Evolutionary conservation across 2,797 vertebrate species (phyloP).

Genomic region (Picus viridis): DNA sequence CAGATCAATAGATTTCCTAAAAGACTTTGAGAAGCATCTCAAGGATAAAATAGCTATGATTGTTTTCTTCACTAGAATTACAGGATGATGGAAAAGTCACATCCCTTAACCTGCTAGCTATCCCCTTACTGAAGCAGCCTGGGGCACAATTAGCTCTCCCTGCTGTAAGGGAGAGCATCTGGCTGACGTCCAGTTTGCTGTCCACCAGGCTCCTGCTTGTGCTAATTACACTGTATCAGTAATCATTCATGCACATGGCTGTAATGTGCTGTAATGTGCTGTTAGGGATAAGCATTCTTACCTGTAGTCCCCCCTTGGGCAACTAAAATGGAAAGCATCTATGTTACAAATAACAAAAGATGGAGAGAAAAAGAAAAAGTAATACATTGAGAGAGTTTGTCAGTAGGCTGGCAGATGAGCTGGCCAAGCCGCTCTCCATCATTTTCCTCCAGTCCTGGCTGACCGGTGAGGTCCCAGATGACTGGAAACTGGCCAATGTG

Average conservation of each 20-base stretch:
- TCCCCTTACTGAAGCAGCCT: neutral
- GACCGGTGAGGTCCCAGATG: too few relatives aligned
- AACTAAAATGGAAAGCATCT: constrained; percentile 52
- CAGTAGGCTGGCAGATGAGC: too few relatives aligned
- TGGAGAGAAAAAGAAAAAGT: neutral
- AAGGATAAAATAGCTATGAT: neutral
- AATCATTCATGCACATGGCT: fast-evolving
- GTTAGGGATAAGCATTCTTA: neutral
- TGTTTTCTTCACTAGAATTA: neutral
- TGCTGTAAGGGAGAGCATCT: neutral
- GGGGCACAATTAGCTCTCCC: neutral
- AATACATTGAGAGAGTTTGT: neutral
- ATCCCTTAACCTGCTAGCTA: neutral
- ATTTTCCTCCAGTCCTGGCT: too few relatives aligned
- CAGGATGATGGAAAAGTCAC: neutral
- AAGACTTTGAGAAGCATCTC: neutral
- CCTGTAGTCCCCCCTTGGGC: neutral
- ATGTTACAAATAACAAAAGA: neutral
- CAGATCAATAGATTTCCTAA: neutral
- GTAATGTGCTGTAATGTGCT: neutral
- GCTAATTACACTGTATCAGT: neutral
- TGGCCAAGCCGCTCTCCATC: too few relatives aligned
- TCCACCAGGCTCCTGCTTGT: neutral
- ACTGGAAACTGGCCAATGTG: too few relatives aligned
- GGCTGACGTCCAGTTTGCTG: neutral